Evolutionary conservation across 2,888 invertebrate species (phyloP).

Genomic region (Cyclophora albipunctata): DNA sequence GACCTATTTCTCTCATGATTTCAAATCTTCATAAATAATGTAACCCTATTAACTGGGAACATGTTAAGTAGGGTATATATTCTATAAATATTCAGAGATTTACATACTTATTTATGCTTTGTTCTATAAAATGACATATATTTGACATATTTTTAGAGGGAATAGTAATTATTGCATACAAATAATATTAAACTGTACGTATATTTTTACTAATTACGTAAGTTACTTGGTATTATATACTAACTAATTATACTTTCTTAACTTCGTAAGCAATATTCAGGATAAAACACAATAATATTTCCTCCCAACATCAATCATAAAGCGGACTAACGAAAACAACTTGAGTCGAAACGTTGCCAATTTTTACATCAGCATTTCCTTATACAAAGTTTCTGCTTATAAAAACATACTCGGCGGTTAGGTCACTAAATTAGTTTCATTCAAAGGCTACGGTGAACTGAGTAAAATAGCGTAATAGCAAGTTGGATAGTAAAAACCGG

Average conservation of each 20-base stretch:
- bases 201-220: no score
- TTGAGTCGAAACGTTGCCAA: constrained; percentile 16
- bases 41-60: not conserved
- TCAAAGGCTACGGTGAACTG: constrained; percentile 28
- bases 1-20: constrained; percentile 12
- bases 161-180: no score
- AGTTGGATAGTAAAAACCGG: constrained; percentile 25
- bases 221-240: no score
- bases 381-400: constrained; percentile 29
- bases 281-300: constrained; percentile 2
- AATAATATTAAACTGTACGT: no score
- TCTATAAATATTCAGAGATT: not conserved
- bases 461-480: constrained; percentile 21
- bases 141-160: no score
- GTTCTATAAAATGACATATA: no score
- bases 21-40: constrained; percentile 7
- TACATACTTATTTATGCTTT: no score
- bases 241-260: no score
- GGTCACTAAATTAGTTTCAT: constrained; percentile 51
- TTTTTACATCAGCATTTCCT: constrained; percentile 28
- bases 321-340: constrained; percentile 11
- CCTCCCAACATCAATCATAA: constrained; percentile 9
- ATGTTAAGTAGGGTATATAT: constrained; percentile 1
- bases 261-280: no score
- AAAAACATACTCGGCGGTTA: constrained; percentile 28